These are phyloP conservation scores for Todiramphus chloris DNA, from an alignment of 2,113 vertebrate genomes.

Conservation along the genomic window DNA sequence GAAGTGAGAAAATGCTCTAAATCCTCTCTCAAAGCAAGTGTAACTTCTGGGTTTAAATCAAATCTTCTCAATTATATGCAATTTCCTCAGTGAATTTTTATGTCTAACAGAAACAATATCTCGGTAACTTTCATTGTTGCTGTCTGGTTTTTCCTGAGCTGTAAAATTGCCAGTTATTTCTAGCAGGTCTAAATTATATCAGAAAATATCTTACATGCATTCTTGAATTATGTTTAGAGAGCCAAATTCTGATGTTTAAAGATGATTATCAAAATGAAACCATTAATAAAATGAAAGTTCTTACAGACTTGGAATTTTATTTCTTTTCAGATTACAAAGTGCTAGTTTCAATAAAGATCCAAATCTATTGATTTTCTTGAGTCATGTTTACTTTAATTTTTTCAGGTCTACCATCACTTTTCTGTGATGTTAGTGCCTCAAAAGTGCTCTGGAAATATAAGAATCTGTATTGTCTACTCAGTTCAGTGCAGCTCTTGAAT, in stretches of 20 bases:
- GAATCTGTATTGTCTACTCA: neutral
- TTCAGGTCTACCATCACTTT: neutral
- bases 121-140: neutral
- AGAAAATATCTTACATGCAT: neutral
- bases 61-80: neutral
- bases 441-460: neutral
- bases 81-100: neutral
- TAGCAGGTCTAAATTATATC: neutral
- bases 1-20: neutral
- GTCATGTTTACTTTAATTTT: neutral
- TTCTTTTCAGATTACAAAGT: neutral
- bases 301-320: neutral
- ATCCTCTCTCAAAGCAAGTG: neutral
- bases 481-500: neutral
- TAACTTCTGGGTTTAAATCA: neutral
- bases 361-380: neutral
- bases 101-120: neutral
- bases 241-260: neutral
- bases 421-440: neutral
- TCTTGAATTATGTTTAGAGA: neutral
- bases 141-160: neutral
- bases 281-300: neutral
- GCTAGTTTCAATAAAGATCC: neutral
- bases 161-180: neutral
- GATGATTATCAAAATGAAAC: neutral